These are phyloP conservation scores for Vicugna pacos DNA, from an alignment of 2,113 vertebrate genomes.

Conservation along the genomic window DNA sequence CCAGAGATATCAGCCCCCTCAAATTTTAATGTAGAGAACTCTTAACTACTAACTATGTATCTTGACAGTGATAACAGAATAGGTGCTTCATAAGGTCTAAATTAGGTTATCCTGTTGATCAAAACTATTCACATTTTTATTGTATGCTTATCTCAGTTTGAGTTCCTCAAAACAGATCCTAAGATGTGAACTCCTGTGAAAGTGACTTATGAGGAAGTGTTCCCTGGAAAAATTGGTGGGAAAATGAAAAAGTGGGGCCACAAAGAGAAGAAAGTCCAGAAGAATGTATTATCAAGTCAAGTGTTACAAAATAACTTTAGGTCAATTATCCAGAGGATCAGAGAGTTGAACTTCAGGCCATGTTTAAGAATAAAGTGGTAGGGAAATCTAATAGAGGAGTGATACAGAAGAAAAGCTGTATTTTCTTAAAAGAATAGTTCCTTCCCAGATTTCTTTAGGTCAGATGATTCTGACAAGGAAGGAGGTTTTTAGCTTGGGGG, in stretches of 20 bases:
- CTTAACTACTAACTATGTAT: not conserved
- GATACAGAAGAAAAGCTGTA: not conserved
- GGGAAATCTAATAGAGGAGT: not conserved
- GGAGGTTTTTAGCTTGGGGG: not conserved
- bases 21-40: not conserved
- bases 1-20: not conserved
- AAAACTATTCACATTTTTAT: not conserved
- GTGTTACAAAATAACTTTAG: not conserved
- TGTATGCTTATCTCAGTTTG: not conserved
- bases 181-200: not conserved
- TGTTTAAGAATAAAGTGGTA: not conserved
- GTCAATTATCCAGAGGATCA: not conserved
- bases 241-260: not conserved
- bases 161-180: not conserved
- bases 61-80: not conserved
- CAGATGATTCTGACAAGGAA: not conserved
- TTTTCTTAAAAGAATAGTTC: not conserved
- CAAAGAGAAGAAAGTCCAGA: not conserved
- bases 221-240: not conserved
- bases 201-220: not conserved
- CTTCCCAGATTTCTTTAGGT: not conserved
- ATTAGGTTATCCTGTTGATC: not conserved
- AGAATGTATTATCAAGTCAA: not conserved
- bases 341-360: not conserved
- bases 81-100: not conserved